Evolutionary conservation across 2,888 invertebrate genomes (phyloP), one percentile per base, ranked within the genome.

Genomic region (Pyrrhosoma nymphula): DNA sequence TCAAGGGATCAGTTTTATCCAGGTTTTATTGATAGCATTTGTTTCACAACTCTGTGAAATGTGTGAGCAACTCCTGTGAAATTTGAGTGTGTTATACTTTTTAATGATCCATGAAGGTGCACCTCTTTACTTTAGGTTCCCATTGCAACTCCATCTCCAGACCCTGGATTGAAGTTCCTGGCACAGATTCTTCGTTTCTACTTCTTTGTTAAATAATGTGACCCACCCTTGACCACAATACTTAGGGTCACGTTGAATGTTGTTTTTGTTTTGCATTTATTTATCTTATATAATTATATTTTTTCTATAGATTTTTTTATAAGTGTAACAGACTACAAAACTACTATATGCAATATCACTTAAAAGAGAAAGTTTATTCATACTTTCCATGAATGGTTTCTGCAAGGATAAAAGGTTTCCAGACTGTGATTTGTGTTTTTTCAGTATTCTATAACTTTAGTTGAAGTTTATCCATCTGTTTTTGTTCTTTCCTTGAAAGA

Each of bases 341-440:
- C 47, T 89, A 47, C 47, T 56, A n/a, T 55, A 12, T 89, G 89
- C n/a, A 56, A 39, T 89, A 89, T 89, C n/a, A 55, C 39, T 89
- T 56, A 35, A 0, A 26, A 39, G 56, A 56, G 89, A 55, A 56
- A 55, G 23, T 47, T 89, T 89, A 23, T 56, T 56, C n/a, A 55
- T 89, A 16, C 47, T 89, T 26, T 89, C 89, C 93, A 75, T 63
- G n/a, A 55, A 69, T 63, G 39, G 56, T 91, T n/a, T 89, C 0
- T 47, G 55, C 47, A 26, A 75, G 56, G 69, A 26, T 75, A 23
- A 47, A 93, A 69, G 93, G 47, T 93, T n/a, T 75, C 26, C 47
- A 93, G 93, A 75, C 93, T 93, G 93, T 93, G 93, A 93, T 93
- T 93, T 55, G 93, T 93, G 35, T 91, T 39, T 39, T 91, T 75